Evolutionary conservation across 2,888 invertebrate genomes (phyloP), one percentile per base, ranked within the genome.

Genomic region (Agrochola lota): DNA sequence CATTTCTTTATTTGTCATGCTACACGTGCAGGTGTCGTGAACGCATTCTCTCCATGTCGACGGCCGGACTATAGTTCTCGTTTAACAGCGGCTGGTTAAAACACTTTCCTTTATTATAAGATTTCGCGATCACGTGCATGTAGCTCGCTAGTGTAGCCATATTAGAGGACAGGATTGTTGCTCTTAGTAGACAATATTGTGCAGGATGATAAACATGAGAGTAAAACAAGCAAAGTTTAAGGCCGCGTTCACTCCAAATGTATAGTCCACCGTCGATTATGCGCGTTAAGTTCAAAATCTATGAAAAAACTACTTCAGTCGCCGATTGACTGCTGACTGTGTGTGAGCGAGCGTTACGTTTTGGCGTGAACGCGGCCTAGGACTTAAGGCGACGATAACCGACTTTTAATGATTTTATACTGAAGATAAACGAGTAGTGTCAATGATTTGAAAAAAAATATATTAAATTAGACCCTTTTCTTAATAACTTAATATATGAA

Each of bases 61-160:
- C 43, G 43, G 43, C 43, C 11, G 11, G 43, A 43, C 43, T 11
- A 11, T 83, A 87, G 83, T 83, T 85, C 73, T 84, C 68, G 73
- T 76, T 78, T 74, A 75, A 72, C 49, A 74, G 64, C 71, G 63
- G 67, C 67, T 73, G 77, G 64, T 76, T 60, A 71, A 67, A 90
- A 86, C 91, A 92, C 91, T 92, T 89, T 87, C 87, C 87, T 89
- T 89, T 92, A 92, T 92, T 92, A 93, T 90, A 92, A 90, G 88
- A 91, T 91, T 91, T 91, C 88, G 86, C 88, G 90, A 89, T 84
- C 88, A 84, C 83, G 87, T 90, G 88, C 89, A 88, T 84, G 86
- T 83, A 84, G 81, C 80, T 83, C 66, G 73, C 66, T 82, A 70
- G n/a, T 35, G 59, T 74, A 40, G n/a, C 62, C 52, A 77, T 17